These are phyloP conservation scores for Druon quercuslanigerum DNA, from an alignment of 1,140 invertebrate genomes.

Conservation along the genomic window DNA sequence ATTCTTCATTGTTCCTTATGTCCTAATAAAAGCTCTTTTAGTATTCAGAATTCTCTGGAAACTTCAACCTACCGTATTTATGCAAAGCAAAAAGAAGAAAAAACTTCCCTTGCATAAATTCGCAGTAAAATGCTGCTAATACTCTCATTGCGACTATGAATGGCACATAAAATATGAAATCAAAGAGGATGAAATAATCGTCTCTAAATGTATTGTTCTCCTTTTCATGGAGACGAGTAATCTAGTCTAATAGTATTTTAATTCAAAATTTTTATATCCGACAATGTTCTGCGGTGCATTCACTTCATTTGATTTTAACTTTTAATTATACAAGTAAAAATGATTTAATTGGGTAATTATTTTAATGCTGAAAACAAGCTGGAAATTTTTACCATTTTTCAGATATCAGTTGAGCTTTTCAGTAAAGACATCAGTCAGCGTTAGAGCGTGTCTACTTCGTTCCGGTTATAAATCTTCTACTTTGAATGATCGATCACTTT, in stretches of 20 bases:
- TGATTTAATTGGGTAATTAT: too few relatives aligned
- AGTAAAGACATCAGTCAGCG: slow-evolving; percentile 5
- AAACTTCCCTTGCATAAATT: slow-evolving; percentile 14
- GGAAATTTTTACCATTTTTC: neutral
- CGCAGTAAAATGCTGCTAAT: slow-evolving; percentile 18
- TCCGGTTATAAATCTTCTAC: slow-evolving; percentile 7
- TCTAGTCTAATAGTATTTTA: neutral
- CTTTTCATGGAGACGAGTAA: neutral
- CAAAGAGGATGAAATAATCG: slow-evolving; percentile 5
- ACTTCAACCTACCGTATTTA: slow-evolving; percentile 13
- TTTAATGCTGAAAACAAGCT: neutral
- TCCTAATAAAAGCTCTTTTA: slow-evolving; percentile 22
- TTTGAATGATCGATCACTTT: slow-evolving; percentile 20
- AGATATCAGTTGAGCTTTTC: slow-evolving; percentile 2
- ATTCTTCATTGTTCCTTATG: neutral
- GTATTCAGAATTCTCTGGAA: slow-evolving; percentile 22
- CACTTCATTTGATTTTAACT: too few relatives aligned
- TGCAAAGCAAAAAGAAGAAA: slow-evolving; percentile 14
- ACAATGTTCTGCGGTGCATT: too few relatives aligned
- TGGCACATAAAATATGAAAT: slow-evolving; percentile 15
- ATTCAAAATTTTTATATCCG: neutral
- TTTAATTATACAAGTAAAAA: too few relatives aligned
- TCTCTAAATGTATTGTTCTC: slow-evolving; percentile 8
- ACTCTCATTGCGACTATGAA: slow-evolving; percentile 14
- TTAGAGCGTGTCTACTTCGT: neutral